Evolutionary conservation across 2,888 invertebrate genomes (phyloP), one percentile per base, ranked within the genome.

Genomic region (Beris morrisii): DNA sequence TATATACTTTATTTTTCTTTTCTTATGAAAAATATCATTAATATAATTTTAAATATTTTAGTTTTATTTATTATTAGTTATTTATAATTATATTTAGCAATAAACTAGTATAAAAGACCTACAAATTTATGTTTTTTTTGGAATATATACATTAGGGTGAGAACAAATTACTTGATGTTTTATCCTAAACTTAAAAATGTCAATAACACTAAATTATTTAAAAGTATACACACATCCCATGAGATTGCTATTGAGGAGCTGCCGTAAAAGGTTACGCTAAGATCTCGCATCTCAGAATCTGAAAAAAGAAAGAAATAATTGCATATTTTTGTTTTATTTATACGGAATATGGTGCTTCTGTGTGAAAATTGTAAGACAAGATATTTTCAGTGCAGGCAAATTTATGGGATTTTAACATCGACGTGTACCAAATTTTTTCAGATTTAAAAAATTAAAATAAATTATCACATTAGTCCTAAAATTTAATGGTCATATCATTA

Each of bases 211-310:
- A 68, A 31, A 54, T 11, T 64, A 57, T 48, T 53, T 52, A 66
- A 22, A 28, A 22, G 3, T 54, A 15, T 15, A 28, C 4, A 38
- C 11, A 38, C 54, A 43, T 56, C 30, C 43, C 52, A 31, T 28
- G 61, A 61, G 46, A 66, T 54, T 53, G 46, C 43, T 11, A 4
- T 56, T 32, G 66, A 46, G 50, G 61, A 45, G 65, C 58, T 68
- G 58, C 79, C 79, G 69, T 81, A 81, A 69, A 78, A 81, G 5
- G 80, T 81, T 9, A 81, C 81, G 67, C 81, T 79, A 68, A 81
- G 75, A 68, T 80, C 81, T 11, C 81, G 76, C 80, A 81, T 81
- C 74, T 81, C 81, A 66, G 79, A 79, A 75, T 81, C 81, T 81
- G 75, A 73, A 72, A 32, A 56, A 43, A 56, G 61, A 56, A 59